Conservation (phyloP, 2,113 vertebrate species). For the Ophiodon elongatus region DNA sequence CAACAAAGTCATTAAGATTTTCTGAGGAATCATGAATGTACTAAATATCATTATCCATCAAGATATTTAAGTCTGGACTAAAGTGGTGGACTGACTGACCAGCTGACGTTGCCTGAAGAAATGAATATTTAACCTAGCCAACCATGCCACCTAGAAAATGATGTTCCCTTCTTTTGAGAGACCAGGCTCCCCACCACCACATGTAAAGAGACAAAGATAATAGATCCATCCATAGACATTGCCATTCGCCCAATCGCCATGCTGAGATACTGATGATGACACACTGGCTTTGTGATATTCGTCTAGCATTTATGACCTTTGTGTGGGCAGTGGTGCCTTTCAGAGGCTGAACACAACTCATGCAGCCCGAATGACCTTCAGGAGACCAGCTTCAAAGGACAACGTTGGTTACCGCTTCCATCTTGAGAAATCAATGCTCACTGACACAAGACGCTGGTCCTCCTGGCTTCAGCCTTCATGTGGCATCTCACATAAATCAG, state of each 20-base stretch:
- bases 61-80: neutral
- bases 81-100: neutral
- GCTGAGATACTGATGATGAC: slow-evolving; percentile 35
- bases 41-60: neutral
- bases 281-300: slow-evolving; percentile 46
- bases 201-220: neutral
- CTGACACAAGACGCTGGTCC: slow-evolving; percentile 42
- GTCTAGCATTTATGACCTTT: slow-evolving; percentile 62
- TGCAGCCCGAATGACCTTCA: slow-evolving; percentile 60
- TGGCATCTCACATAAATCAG: slow-evolving; percentile 30
- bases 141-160: too few relatives aligned
- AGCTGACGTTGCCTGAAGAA: too few relatives aligned
- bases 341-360: slow-evolving; percentile 53
- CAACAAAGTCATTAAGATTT: neutral
- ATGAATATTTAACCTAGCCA: too few relatives aligned
- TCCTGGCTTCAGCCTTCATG: slow-evolving; percentile 16
- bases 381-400: slow-evolving; percentile 57
- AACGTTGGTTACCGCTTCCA: slow-evolving; percentile 10
- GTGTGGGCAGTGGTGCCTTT: slow-evolving; percentile 38
- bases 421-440: slow-evolving; percentile 48
- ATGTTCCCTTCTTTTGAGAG: neutral
- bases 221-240: neutral
- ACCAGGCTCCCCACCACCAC: neutral
- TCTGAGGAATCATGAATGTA: neutral
- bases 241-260: neutral